These are phyloP conservation scores for Sparidentex hasta DNA, from an alignment of 2,797 vertebrate species.

Conservation along the genomic window DNA sequence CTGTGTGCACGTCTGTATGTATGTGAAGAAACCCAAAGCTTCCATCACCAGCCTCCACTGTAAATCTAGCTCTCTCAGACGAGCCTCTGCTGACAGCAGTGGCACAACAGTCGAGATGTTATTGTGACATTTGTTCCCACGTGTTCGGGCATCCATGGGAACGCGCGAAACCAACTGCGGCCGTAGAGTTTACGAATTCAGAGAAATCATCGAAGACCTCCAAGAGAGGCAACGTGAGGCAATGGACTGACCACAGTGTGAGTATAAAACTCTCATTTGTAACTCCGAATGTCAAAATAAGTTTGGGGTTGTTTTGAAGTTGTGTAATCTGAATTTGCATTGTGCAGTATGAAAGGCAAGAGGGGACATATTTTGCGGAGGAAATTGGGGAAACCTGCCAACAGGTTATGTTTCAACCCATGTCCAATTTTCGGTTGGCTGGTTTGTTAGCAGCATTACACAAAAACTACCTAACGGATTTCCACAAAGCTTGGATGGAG, in stretches of 20 bases:
- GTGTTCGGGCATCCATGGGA: constrained; percentile 56
- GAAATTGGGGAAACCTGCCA: no score
- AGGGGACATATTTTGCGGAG: neutral
- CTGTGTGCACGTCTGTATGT: neutral
- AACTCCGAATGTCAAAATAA: constrained; percentile 47
- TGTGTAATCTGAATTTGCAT: constrained; percentile 19
- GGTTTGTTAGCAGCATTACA: no score
- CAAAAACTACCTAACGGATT: no score
- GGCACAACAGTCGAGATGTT: constrained; percentile 71
- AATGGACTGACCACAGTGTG: constrained; percentile 53
- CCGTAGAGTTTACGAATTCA: constrained; percentile 49
- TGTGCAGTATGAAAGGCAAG: neutral
- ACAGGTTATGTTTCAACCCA: no score
- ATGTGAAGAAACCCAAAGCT: constrained; percentile 23
- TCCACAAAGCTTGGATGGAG: no score
- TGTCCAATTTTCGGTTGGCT: no score
- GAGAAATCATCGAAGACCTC: constrained; percentile 56
- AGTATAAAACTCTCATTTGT: constrained; percentile 40
- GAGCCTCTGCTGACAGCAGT: constrained; percentile 26
- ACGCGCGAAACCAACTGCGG: constrained; percentile 50
- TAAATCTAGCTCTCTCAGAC: constrained; percentile 23
- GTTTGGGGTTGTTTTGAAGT: constrained; percentile 18
- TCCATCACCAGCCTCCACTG: constrained; percentile 13
- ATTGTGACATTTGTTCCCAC: constrained; percentile 57
- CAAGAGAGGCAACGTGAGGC: constrained; percentile 54